A percentile compares a stretch with the other conserved stretches of the same genome.
phyloP scores from a whole-genome alignment of 2,113 vertebrate genomes.

The Eclectus roratus region DNA sequence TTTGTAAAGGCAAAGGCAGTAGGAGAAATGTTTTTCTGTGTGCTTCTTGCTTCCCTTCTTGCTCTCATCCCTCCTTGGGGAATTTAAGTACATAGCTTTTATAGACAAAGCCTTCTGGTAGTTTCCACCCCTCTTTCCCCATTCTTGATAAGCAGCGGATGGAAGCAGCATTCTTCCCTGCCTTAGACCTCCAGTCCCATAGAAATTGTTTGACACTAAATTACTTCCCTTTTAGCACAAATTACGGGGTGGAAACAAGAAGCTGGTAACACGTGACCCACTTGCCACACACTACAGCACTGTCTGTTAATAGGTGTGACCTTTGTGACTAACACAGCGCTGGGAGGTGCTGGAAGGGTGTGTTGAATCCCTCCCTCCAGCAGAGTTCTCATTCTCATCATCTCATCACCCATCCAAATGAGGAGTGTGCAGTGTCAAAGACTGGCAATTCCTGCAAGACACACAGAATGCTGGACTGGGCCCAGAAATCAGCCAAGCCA shows the following conservation, averaged over 20 bases:
- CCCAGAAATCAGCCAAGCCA: neutral
- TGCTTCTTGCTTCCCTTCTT: neutral
- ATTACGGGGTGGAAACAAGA: constrained; percentile 27
- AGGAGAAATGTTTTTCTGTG: neutral
- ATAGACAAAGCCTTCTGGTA: neutral
- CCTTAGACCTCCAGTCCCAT: neutral
- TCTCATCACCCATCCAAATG: neutral
- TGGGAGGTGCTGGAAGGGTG: neutral
- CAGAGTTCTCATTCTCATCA: neutral
- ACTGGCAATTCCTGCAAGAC: neutral
- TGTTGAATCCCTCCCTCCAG: neutral
- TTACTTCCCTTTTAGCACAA: neutral
- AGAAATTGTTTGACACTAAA: neutral
- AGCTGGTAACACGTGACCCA: neutral
- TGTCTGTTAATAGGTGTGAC: constrained; percentile 11
- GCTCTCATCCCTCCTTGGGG: neutral
- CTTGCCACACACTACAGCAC: neutral
- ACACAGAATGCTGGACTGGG: neutral
- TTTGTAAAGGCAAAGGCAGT: neutral
- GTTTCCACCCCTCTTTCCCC: neutral
- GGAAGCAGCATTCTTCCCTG: neutral
- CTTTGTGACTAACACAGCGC: neutral
- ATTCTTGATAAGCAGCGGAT: neutral
- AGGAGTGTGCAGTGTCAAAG: neutral
- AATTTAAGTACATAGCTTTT: neutral